Evolutionary conservation across 1,140 invertebrate genomes (phyloP).

Genomic region (Drosophila nigrodunni): DNA sequence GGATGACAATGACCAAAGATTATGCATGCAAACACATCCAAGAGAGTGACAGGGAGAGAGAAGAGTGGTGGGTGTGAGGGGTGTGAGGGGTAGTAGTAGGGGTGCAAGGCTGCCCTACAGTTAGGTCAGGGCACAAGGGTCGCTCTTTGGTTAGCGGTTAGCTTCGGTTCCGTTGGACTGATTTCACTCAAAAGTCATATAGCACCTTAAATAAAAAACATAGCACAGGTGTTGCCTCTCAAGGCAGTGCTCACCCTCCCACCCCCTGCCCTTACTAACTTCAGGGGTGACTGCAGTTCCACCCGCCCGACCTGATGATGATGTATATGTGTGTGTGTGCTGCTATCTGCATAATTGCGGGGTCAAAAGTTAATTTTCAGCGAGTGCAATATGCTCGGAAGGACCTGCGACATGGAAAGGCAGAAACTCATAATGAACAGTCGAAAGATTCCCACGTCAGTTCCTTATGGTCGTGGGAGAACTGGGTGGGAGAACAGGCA

Average conservation of each 20-base stretch:
- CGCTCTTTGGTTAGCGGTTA: constrained; percentile 29
- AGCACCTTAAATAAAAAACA: constrained; percentile 58
- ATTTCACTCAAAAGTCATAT: constrained; percentile 75
- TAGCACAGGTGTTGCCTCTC: constrained; percentile 78
- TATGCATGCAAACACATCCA: constrained; percentile 71
- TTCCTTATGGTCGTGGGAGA: constrained; percentile 53
- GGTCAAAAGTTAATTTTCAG: constrained; percentile 80
- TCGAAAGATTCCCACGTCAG: constrained; percentile 73
- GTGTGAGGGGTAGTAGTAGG: not conserved
- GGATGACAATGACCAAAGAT: constrained; percentile 80
- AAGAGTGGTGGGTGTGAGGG: not conserved
- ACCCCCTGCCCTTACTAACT: not conserved
- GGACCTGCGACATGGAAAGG: not conserved
- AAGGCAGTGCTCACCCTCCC: constrained; percentile 47
- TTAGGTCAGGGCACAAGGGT: constrained; percentile 46
- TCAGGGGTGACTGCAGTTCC: constrained; percentile 46
- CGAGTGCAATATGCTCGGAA: constrained; percentile 64
- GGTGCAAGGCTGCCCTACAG: constrained; percentile 6
- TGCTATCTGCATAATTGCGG: constrained; percentile 61
- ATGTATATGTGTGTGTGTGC: constrained; percentile 6
- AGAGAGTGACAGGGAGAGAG: not conserved
- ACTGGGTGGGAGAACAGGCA: not conserved
- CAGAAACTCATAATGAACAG: not conserved
- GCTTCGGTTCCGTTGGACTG: constrained; percentile 75
- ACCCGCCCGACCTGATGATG: constrained; percentile 31